These are phyloP conservation scores for Polymixis flavicincta DNA, from an alignment of 2,888 invertebrate species.

Conservation along the genomic window DNA sequence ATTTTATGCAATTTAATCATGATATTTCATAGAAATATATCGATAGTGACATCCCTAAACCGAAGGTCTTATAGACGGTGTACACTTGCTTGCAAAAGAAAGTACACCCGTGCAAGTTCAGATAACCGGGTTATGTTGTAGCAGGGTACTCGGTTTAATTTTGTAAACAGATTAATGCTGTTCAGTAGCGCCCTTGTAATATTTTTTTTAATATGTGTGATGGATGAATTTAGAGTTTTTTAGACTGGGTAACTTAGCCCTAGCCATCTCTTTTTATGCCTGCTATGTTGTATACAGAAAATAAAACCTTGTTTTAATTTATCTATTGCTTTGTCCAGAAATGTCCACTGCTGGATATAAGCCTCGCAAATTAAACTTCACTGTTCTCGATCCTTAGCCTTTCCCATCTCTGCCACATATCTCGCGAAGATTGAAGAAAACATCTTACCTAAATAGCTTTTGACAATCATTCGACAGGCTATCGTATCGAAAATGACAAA, in stretches of 20 bases:
- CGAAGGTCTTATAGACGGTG: neutral
- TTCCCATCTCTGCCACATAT: too few species aligned
- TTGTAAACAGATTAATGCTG: neutral
- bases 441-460: too few species aligned
- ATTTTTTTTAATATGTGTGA: neutral
- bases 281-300: neutral
- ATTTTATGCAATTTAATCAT: too few species aligned
- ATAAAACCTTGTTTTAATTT: neutral
- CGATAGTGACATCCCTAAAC: conserved; percentile 10
- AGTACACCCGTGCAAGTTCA: conserved; percentile 4
- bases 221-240: neutral
- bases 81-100: conserved; percentile 36
- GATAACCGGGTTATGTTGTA: conserved; percentile 15
- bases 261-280: neutral
- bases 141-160: neutral
- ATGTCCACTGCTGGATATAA: neutral
- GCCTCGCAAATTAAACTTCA: neutral
- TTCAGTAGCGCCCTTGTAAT: neutral
- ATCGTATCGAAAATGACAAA: too few species aligned
- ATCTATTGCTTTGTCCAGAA: neutral
- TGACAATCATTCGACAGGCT: too few species aligned
- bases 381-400: neutral
- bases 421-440: neutral
- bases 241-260: neutral
- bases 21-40: too few species aligned